These are phyloP conservation scores for Brachyhypopomus occidentalis DNA, from an alignment of 2,113 vertebrate species.

Conservation along the genomic window DNA sequence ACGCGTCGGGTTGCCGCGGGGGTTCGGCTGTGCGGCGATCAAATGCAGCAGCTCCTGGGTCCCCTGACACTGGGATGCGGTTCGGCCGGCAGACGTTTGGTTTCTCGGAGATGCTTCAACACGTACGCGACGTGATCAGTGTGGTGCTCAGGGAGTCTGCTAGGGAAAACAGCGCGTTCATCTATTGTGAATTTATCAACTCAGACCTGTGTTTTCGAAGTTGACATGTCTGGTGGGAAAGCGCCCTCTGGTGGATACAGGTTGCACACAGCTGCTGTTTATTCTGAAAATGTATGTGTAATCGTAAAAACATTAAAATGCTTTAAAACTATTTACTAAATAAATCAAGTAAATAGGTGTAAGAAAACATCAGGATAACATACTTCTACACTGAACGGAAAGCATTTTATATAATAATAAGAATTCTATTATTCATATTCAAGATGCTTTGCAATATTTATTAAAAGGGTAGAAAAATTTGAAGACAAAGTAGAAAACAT, in stretches of 20 bases:
- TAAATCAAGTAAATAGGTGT: background rate
- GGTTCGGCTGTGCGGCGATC: conserved; percentile 34
- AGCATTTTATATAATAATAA: background rate
- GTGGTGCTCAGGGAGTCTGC: conserved; percentile 38
- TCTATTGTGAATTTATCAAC: conserved; percentile 39
- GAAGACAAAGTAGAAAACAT: too few species aligned
- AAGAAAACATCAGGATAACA: background rate
- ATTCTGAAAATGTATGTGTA: background rate
- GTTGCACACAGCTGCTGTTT: background rate
- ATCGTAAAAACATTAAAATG: background rate
- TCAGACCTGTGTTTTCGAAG: conserved; percentile 1
- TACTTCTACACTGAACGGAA: too few species aligned
- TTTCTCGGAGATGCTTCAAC: conserved; percentile 30
- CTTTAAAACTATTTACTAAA: too few species aligned
- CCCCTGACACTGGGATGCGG: conserved; percentile 26
- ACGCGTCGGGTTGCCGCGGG: conserved; percentile 54
- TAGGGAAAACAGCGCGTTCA: conserved; percentile 13
- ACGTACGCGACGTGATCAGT: conserved; percentile 40
- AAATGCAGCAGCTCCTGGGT: conserved; percentile 39
- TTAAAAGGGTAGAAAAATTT: too few species aligned
- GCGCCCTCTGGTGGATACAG: conserved; percentile 41
- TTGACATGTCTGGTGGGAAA: conserved; percentile 30
- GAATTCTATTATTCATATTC: too few species aligned
- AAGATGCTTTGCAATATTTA: too few species aligned
- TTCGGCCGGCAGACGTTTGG: background rate